phyloP scores from a whole-genome alignment of 2,113 vertebrate species.

The Paracanthobrama guichenoti region DNA sequence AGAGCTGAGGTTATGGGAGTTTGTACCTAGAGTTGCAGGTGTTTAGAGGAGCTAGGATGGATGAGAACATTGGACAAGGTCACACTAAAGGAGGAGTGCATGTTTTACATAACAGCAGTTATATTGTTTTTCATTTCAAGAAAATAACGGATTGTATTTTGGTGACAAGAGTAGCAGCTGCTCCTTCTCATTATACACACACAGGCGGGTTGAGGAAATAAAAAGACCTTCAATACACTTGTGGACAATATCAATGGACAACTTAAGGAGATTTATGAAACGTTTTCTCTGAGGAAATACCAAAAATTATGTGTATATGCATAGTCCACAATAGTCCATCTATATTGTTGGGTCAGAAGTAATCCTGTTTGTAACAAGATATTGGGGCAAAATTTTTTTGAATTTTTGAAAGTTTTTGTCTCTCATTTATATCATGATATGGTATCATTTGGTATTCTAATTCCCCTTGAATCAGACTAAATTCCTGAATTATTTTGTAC shows the following conservation, averaged over 20 bases:
- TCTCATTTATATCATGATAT: no score
- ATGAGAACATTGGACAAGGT: not conserved
- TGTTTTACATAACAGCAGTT: not conserved
- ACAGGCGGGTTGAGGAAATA: not conserved
- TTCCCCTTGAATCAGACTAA: no score
- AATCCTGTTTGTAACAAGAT: not conserved
- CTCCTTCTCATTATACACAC: not conserved
- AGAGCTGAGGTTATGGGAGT: not conserved
- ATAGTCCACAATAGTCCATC: not conserved
- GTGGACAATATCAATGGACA: not conserved
- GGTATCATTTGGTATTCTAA: no score
- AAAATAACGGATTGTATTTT: not conserved
- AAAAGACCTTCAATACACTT: not conserved
- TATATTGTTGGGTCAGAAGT: not conserved
- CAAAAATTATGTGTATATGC: not conserved
- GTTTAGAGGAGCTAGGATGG: not conserved
- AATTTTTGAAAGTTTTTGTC: no score
- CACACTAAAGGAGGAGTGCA: not conserved
- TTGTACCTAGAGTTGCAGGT: not conserved
- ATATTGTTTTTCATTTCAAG: slow-evolving; percentile 4
- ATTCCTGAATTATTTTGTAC: no score
- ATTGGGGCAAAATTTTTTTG: no score
- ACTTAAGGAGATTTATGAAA: not conserved
- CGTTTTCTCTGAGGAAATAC: not conserved
- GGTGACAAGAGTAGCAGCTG: not conserved